Evolutionary conservation across 2,888 invertebrate genomes (phyloP), one percentile per base, ranked within the genome.

Genomic region (Apamea anceps): DNA sequence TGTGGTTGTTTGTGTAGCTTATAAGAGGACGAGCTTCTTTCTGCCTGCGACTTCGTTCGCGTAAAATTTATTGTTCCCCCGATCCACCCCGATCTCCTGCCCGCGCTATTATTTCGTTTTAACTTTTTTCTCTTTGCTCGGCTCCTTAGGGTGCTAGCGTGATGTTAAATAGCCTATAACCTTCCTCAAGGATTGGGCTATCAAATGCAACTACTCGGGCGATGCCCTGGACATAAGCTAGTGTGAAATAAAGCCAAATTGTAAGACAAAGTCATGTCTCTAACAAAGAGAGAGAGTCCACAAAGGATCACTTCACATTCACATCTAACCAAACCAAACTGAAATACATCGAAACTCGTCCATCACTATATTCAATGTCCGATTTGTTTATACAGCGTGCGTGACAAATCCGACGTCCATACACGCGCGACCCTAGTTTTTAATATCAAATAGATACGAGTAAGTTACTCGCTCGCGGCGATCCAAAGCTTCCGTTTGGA

Each of bases 361-460:
- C 1, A 76, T 71, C 67, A 72, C 67, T 18, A 60, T 48, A 25
- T 72, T 63, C 42, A 63, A 48, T 21, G 21, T 21, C n/a, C 32
- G 18, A 67, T 32, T 25, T 28, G 45, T 62, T 32, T 65, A 21
- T 65, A 32, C 32, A 65, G 10, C 63, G 21, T 37, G 8, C 25
- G 42, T 54, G 60, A 75, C 71, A 74, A 71, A 78, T 67, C 45
- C n/a, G 70, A 68, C 77, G 77, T 21, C 15, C 12, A 72, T 45
- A 25, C 0, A 71, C 25, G 15, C 21, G 12, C 88, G 90, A 85
- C 92, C 92, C 92, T 93, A 92, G 79, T 83, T 90, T 93, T 91
- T 91, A 93, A 92, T 93, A 93, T 91, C 88, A 90, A 93, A 92
- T 91, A 90, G 91, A 92, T 92, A 86, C 88, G 86, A 89, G 88